Base-by-base conservation (phyloP, 2,888 invertebrate genomes). In the Meiosimyza platycephala region DNA sequence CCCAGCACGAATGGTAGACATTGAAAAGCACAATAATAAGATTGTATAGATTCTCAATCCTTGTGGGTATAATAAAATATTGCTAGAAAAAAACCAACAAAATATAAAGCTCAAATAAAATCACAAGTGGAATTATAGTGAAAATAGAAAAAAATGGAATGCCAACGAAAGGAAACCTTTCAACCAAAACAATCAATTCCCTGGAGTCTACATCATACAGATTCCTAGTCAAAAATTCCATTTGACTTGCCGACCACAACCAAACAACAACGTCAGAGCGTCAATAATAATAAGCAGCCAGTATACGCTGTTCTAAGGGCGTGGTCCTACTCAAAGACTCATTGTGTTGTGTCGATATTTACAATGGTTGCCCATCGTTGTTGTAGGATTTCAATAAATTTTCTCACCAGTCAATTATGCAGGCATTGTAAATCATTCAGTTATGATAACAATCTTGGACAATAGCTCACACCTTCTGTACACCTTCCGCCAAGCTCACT, bases 381-480 rank as follows among this genome's bases (percentile, higher is more conserved):
- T 9, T 40, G 40, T 54, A 54, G 72, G 70, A 66, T 73, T 71
- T 66, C 72, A 78, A 79, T 79, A 79, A 78, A 79, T 79, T 79
- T 76, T 77, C 77, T 76, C 73, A 79, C 76, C 78, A 78, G 79
- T 77, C 78, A 79, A 79, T 79, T 79, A 79, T 72, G 77, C 77
- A 74, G 75, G 76, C 76, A 79, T 77, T 79, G 77, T 79, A 79
- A 79, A 79, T 79, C 78, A 79, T 78, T 79, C 75, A 78, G 72
- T 72, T 66, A 73, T 76, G 77, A 78, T 78, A 63, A 76, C 74
- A 72, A 78, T 78, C 77, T 72, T 71, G 72, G 72, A 75, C 76
- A 76, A 76, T 76, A 75, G 76, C 76, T 78, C 77, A 76, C 77
- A 76, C 77, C 75, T 76, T 33, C 50, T 47, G 64, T 40, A 40